Evolutionary conservation across 1,140 invertebrate genomes (phyloP).

Genomic region (Nephila pilipes): DNA sequence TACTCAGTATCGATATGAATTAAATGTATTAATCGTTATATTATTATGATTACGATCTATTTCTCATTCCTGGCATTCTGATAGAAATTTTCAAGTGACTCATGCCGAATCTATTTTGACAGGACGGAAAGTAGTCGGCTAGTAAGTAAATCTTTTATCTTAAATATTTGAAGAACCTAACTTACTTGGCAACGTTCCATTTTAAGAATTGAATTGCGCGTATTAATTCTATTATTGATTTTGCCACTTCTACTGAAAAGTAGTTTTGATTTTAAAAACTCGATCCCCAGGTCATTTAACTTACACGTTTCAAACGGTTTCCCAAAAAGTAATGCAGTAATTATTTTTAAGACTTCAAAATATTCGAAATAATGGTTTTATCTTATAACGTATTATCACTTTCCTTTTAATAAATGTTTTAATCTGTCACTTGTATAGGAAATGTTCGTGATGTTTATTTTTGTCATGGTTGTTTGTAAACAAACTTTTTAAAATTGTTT

Average conservation of each 20-base stretch:
- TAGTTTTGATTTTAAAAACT: not conserved
- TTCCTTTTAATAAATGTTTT: not conserved
- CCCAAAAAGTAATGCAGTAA: too few species aligned
- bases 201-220: not conserved
- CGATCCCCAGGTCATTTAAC: not conserved
- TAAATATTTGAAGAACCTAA: not conserved
- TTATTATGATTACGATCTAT: slow-evolving; percentile 28
- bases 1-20: not conserved
- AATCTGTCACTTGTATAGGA: not conserved
- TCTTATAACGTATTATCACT: too few species aligned
- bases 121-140: slow-evolving; percentile 15
- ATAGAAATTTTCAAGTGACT: slow-evolving; percentile 49
- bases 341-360: too few species aligned
- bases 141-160: slow-evolving; percentile 27
- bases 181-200: slow-evolving; percentile 1
- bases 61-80: slow-evolving; percentile 28
- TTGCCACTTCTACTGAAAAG: not conserved
- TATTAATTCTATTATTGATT: not conserved
- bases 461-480: not conserved
- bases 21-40: slow-evolving; percentile 9
- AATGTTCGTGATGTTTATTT: not conserved
- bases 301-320: not conserved
- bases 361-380: too few species aligned
- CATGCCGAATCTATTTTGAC: slow-evolving; percentile 75
- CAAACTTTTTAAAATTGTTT: not conserved